Conservation (phyloP, 2,888 invertebrate genomes). For the Halocaridina rubra region DNA sequence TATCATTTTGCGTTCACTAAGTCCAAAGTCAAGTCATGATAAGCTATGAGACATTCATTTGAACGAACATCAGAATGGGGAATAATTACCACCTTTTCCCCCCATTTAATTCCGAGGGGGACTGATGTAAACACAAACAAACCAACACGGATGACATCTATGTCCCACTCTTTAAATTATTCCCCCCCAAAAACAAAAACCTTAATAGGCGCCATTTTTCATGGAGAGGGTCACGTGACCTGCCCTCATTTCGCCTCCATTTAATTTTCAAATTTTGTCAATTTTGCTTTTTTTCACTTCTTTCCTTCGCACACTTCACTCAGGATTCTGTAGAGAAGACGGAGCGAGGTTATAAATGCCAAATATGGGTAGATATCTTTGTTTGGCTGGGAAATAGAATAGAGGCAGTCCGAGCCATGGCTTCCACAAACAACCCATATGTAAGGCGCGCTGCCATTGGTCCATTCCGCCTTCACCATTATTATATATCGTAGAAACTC, state of each 20-base stretch:
- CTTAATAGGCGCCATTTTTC: conserved; percentile 62
- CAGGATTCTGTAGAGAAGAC: background rate
- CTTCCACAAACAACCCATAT: conserved; percentile 16
- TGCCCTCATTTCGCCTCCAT: conserved; percentile 20
- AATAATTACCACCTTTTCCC: conserved; percentile 3
- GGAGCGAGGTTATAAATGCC: background rate
- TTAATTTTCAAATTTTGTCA: background rate
- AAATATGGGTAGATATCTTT: background rate
- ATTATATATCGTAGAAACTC: too few species aligned
- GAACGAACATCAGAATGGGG: too few species aligned
- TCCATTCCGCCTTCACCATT: too few species aligned
- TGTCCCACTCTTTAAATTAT: conserved; percentile 56
- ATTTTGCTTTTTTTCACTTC: background rate
- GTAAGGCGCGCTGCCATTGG: too few species aligned
- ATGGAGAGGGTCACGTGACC: conserved; percentile 62
- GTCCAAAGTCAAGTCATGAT: too few species aligned
- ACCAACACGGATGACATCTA: conserved; percentile 58
- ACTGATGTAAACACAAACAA: conserved; percentile 61
- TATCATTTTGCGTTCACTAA: too few species aligned
- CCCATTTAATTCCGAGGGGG: background rate
- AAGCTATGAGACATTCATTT: too few species aligned
- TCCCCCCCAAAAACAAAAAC: too few species aligned
- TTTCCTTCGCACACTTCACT: conserved; percentile 16
- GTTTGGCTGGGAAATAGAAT: conserved; percentile 28
- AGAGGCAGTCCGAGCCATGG: conserved; percentile 34